A percentile compares a stretch with the other conserved stretches of the same genome.
These are phyloP conservation scores for Emydoidea blandingii DNA, from an alignment of 2,797 vertebrate genomes.

Conservation along the genomic window DNA sequence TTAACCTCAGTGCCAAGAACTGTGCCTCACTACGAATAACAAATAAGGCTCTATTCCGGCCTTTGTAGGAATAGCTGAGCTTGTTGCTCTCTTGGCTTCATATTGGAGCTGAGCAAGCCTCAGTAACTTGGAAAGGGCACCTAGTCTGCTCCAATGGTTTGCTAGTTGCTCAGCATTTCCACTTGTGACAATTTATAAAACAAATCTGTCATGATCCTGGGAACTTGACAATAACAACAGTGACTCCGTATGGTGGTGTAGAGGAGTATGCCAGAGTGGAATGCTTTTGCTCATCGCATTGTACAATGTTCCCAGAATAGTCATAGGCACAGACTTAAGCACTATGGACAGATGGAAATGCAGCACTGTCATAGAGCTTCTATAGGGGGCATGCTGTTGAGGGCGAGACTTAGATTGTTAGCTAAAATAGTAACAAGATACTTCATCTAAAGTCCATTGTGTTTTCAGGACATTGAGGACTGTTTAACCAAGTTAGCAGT, in stretches of 20 bases:
- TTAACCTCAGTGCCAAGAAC: background rate
- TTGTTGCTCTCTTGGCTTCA: background rate
- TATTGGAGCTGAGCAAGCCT: background rate
- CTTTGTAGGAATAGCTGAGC: fast-evolving
- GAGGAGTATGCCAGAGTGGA: background rate
- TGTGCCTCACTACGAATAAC: background rate
- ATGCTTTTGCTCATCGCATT: background rate
- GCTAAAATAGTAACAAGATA: background rate
- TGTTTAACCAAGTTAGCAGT: background rate
- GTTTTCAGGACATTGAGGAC: background rate
- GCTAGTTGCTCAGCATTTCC: background rate
- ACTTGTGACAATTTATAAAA: background rate
- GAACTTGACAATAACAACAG: background rate
- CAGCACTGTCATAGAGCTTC: background rate
- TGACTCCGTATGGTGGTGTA: background rate
- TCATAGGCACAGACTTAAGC: background rate
- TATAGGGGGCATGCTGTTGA: background rate
- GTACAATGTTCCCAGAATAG: background rate
- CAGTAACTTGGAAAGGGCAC: background rate
- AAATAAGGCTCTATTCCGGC: background rate
- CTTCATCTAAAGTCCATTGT: background rate
- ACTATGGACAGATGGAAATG: background rate
- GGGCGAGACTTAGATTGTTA: background rate
- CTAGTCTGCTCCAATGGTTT: fast-evolving
- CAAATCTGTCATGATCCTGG: background rate